Conservation (phyloP, 2,113 vertebrate species). For the Porphyrio hochstetteri region DNA sequence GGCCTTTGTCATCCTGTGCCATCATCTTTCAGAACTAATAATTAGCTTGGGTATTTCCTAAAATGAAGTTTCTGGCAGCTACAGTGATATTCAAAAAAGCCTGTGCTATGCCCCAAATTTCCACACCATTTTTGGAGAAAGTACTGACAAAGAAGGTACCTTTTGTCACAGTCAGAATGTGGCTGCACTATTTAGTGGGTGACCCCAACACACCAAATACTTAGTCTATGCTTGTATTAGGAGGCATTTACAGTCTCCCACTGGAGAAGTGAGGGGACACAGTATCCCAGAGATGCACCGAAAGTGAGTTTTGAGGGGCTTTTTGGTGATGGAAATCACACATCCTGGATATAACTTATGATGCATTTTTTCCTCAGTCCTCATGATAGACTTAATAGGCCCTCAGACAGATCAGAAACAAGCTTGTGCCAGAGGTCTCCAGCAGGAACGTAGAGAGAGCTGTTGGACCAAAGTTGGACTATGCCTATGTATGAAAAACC, state of each 20-base stretch:
- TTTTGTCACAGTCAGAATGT: neutral
- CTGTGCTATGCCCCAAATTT: neutral
- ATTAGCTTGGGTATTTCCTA: accelerated
- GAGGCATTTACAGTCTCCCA: neutral
- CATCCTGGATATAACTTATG: neutral
- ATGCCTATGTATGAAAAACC: neutral
- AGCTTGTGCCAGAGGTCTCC: neutral
- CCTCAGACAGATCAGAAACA: neutral
- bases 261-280: neutral
- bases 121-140: neutral
- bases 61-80: neutral
- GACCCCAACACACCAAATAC: neutral
- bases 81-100: neutral
- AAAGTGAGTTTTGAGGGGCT: accelerated
- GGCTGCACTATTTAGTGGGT: neutral
- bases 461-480: neutral
- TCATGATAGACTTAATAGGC: neutral
- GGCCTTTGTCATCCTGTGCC: neutral
- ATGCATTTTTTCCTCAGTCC: neutral
- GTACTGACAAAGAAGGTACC: neutral
- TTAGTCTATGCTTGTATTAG: neutral
- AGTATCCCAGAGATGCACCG: neutral
- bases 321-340: neutral
- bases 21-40: neutral
- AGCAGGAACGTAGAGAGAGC: neutral